Percentiles rank a stretch among this genome's conserved stretches.
These are phyloP conservation scores for Patiria miniata DNA, from an alignment of 35 echinoderm and acorn worm genomes.

Conservation along the genomic window DNA sequence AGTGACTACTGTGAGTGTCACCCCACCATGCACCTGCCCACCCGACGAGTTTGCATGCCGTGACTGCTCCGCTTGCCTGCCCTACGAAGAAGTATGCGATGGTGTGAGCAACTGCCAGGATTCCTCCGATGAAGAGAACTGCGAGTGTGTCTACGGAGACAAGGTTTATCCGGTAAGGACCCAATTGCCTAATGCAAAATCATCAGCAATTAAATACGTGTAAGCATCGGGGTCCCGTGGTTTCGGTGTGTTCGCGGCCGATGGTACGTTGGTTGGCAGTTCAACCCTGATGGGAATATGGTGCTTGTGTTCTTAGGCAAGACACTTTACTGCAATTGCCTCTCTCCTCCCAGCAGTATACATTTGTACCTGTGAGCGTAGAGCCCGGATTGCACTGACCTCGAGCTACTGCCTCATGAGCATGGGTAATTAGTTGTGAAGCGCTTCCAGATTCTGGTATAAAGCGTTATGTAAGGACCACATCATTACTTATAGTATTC, in stretches of 20 bases:
- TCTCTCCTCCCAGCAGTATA: not conserved
- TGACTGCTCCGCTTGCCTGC: not conserved
- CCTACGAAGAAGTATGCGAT: not conserved
- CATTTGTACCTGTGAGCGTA: not conserved
- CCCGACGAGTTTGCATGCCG: not conserved
- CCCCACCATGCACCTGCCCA: slow-evolving; percentile 3
- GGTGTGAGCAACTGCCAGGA: not conserved
- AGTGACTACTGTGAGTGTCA: not conserved
- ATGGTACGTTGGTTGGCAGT: not conserved
- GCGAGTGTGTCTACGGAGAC: not conserved
- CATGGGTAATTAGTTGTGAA: too few relatives aligned
- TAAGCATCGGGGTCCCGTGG: not conserved
- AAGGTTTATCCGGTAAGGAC: slow-evolving; percentile 4
- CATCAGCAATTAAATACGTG: not conserved
- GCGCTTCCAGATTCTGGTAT: too few relatives aligned
- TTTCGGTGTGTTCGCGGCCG: not conserved
- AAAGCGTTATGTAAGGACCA: too few relatives aligned
- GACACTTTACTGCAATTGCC: too few relatives aligned
- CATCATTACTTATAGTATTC: too few relatives aligned
- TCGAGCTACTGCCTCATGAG: too few relatives aligned
- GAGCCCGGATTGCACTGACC: too few relatives aligned
- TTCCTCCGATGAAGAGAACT: slow-evolving; percentile 13
- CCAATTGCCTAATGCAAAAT: not conserved
- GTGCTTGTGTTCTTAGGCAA: too few relatives aligned
- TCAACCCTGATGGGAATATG: not conserved